Evolutionary conservation across 64 coral and sea anemone species (phyloP).

Genomic region (Acropora yongei): DNA sequence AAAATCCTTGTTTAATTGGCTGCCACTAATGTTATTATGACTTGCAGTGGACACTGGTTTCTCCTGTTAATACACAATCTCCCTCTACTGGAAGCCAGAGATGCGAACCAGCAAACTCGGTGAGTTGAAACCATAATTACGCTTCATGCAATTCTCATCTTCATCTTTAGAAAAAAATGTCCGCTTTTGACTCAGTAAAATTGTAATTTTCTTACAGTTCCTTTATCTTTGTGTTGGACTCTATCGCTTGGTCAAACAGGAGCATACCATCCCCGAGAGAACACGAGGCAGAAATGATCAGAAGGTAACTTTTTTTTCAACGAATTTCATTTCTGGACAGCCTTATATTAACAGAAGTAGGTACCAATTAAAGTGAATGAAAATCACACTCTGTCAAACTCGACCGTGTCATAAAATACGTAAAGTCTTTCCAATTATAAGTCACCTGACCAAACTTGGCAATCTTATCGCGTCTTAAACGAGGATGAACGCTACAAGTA

Average conservation of each 20-base stretch:
- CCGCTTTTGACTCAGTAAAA: background rate
- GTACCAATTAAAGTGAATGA: background rate
- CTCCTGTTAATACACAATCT: constrained; percentile 38
- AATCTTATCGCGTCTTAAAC: too few species aligned
- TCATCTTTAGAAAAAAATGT: background rate
- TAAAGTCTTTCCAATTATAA: too few species aligned
- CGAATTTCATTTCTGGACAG: background rate
- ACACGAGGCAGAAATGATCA: constrained; percentile 49
- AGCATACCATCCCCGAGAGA: constrained; percentile 48
- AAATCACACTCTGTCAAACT: too few species aligned
- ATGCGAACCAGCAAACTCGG: background rate
- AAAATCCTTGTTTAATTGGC: background rate
- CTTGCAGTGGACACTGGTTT: constrained; percentile 55
- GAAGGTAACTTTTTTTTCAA: constrained; percentile 24
- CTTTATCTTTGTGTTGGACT: constrained; percentile 46
- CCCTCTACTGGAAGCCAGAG: constrained; percentile 1
- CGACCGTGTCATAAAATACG: too few species aligned
- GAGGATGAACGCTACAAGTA: too few species aligned
- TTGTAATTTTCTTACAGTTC: background rate
- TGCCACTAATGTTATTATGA: background rate
- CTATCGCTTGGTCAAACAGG: constrained; percentile 1
- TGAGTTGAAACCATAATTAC: background rate
- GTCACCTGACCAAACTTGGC: too few species aligned
- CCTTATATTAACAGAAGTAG: background rate
- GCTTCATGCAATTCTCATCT: background rate